phyloP scores from a whole-genome alignment of 2,113 vertebrate genomes.

The Dermatemys mawii region DNA sequence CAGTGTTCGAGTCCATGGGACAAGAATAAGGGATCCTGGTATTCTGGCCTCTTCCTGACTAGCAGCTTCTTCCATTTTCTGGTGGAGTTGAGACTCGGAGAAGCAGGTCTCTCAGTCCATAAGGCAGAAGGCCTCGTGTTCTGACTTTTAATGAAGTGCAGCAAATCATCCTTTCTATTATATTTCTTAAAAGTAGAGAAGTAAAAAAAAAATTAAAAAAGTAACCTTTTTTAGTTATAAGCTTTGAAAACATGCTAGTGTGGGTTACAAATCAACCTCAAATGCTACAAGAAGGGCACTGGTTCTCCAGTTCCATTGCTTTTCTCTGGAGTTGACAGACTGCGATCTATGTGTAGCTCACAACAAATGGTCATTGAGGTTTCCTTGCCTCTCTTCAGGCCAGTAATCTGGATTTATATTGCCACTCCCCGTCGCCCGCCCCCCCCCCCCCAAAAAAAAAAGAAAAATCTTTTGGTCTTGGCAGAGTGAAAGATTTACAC shows the following conservation, averaged over 20 bases:
- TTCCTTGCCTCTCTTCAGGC: not conserved
- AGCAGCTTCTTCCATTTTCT: not conserved
- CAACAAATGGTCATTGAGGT: not conserved
- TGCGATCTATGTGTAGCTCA: not conserved
- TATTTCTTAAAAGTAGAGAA: not conserved
- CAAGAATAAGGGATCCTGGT: not conserved
- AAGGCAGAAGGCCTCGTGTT: not conserved
- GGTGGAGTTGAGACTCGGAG: not conserved
- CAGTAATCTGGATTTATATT: fast-evolving
- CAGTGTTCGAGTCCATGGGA: not conserved
- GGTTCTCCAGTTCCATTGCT: not conserved
- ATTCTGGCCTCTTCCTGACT: not conserved
- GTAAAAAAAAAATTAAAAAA: not conserved
- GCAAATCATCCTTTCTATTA: fast-evolving
- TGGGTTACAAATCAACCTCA: not conserved
- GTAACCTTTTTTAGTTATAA: not conserved
- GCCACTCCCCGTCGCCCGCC: too few relatives aligned
- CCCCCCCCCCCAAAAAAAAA: too few relatives aligned
- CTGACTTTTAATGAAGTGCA: not conserved
- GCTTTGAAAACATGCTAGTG: fast-evolving
- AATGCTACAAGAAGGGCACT: not conserved
- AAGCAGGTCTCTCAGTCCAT: not conserved
- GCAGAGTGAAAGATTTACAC: not conserved
- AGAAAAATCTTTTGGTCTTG: not conserved
- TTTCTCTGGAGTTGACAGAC: not conserved